Evolutionary conservation across 1,140 invertebrate genomes (phyloP), one percentile per base, ranked within the genome.

Genomic region (Hestina assimilis): DNA sequence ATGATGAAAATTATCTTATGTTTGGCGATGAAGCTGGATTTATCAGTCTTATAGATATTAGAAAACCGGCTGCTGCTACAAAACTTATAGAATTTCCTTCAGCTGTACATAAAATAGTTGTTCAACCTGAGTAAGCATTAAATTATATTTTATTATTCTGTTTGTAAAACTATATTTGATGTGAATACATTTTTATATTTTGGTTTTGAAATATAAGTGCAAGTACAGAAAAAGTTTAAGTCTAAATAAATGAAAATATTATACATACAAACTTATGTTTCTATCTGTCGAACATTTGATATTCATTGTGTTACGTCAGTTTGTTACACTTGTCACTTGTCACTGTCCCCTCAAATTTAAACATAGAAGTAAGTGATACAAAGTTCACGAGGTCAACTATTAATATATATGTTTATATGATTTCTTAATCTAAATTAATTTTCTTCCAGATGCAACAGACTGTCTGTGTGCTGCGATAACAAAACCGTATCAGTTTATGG

Each of bases 401-500:
- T 2, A 26, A 26, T 26, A 7, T 5, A 24, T 7, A 24, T 7
- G 9, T 24, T 24, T 24, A n/a, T 24, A 24, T 7, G 9, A 24
- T 7, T 29, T n/a, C 14, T 17, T 2, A 35, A 35, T 8, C 0
- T 17, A 8, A 15, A 15, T 5, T 5, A 2, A 45, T 59, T 59
- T 63, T 38, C 26, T 87, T 85, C 11, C 63, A 89, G 87, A 42
- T 65, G 59, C 4, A 63, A 79, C 14, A 71, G 72, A 57, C 47
- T 89, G 31, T 84, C 81, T 35, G 74, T 89, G 4, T 87, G 81
- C 46, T 83, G 87, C 73, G 88, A 89, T 63, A 88, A 89, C 55
- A 87, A 77, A 66, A 82, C 72, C 38, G 70, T 89, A 12, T 71
- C 78, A 17, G 80, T 88, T 2, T 88, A 77, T 59, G 64, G 77